Evolutionary conservation across 2,888 invertebrate species (phyloP), one percentile per base, ranked within the genome.

Genomic region (Drosophila fungiperda): DNA sequence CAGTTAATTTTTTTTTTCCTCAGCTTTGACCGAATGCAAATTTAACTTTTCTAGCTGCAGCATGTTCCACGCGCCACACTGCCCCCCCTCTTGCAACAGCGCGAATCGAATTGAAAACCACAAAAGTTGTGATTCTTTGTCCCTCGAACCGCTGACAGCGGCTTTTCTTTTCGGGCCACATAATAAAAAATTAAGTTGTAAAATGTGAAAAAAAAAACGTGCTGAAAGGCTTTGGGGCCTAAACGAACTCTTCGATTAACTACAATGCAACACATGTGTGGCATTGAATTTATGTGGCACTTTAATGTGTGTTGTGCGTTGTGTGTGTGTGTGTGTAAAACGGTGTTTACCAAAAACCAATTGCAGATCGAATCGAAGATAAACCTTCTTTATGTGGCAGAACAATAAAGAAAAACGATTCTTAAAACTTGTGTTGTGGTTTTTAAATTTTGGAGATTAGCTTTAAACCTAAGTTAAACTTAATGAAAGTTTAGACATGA

Each of bases 181-280:
- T 67, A 76, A 89, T 75, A 78, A 80, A 78, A 83, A 74, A 87
- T 87, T 81, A 83, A 88, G 86, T 88, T 87, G 90, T 89, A 81
- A 87, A 88, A 74, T 75, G 79, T 68, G 68, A 29, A 75, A 86
- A 88, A 81, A 26, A 75, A 86, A 88, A 81, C 84, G 83, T 90
- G 90, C 81, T 81, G 88, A 85, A 81, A 77, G 83, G 67, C 62
- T 70, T 78, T 65, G 36, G 52, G 72, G 71, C 65, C 68, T 63
- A 50, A 75, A 38, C 76, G 78, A 85, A 80, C 59, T 70, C 49
- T 48, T 36, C 57, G 68, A 48, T 73, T 69, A 68, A 69, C 76
- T 69, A 63, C 70, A 42, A 33, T 42, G 23, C 26, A 65, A 48
- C 36, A 68, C 52, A 35, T 59, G 65, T 63, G 58, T 66, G 66